Percentiles rank a stretch among this genome's conserved stretches.
Evolutionary conservation across 2,797 vertebrate species (phyloP).

Genomic region (Ctenopoma kingsleyae): DNA sequence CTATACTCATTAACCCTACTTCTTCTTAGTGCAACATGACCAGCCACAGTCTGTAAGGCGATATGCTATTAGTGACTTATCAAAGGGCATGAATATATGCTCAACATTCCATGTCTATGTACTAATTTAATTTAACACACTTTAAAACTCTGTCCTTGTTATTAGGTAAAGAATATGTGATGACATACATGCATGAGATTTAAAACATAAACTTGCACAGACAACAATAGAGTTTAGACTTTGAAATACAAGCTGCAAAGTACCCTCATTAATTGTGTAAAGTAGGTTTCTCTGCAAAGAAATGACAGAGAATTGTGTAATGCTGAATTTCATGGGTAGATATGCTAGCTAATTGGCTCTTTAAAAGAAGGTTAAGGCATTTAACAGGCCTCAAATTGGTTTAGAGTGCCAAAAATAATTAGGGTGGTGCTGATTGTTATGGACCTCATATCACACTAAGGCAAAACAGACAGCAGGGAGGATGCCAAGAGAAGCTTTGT

Average conservation of each 20-base stretch:
- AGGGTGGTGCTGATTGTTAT: constrained; percentile 84
- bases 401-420: constrained; percentile 86
- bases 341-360: constrained; percentile 86
- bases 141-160: constrained; percentile 40
- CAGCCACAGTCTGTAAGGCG: constrained; percentile 15
- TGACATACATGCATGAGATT: constrained; percentile 43
- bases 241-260: constrained; percentile 67
- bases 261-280: constrained; percentile 84
- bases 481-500: constrained; percentile 75
- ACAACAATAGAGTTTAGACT: constrained; percentile 61
- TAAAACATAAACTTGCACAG: constrained; percentile 44
- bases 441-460: constrained; percentile 78
- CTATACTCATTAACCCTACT: constrained; percentile 7
- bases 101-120: constrained; percentile 28
- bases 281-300: constrained; percentile 80
- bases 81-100: constrained; percentile 5
- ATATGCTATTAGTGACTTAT: constrained; percentile 15
- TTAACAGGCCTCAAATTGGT: constrained; percentile 86
- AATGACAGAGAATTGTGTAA: constrained; percentile 80
- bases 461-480: constrained; percentile 79
- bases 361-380: constrained; percentile 85
- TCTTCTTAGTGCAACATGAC: constrained; percentile 27
- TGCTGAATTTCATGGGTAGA: constrained; percentile 79
- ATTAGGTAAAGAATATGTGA: constrained; percentile 9
- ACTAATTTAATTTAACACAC: constrained; percentile 49